phyloP scores from a whole-genome alignment of 2,888 invertebrate genomes.

The Yponomeuta evonymella region DNA sequence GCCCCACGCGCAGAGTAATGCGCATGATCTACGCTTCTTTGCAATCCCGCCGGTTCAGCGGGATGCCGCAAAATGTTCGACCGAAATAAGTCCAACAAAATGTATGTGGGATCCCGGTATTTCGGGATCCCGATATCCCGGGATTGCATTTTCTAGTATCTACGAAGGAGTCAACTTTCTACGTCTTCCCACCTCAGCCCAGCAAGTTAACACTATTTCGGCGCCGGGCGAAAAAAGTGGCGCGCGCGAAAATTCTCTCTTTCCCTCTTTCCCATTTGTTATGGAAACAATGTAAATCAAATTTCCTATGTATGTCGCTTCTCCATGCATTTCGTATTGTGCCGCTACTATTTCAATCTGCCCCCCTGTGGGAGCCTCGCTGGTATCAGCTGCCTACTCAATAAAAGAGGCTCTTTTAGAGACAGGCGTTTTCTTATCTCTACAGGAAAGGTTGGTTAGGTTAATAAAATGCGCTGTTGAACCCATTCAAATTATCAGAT shows the following conservation, averaged over 20 bases:
- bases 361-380: constrained; percentile 11
- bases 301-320: constrained; percentile 30
- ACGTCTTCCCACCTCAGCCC: not conserved
- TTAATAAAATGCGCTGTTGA: too few relatives aligned
- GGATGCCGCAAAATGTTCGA: too few relatives aligned
- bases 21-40: too few relatives aligned
- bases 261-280: constrained; percentile 16
- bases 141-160: too few relatives aligned
- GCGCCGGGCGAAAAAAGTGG: not conserved
- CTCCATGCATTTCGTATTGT: constrained; percentile 28
- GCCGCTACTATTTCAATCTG: constrained; percentile 31
- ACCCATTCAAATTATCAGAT: too few relatives aligned
- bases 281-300: constrained; percentile 35
- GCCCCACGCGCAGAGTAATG: too few relatives aligned
- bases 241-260: not conserved
- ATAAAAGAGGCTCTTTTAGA: not conserved
- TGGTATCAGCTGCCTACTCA: constrained; percentile 1
- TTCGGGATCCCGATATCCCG: too few relatives aligned
- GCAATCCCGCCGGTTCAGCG: too few relatives aligned
- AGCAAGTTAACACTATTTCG: not conserved
- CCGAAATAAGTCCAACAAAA: too few relatives aligned
- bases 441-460: not conserved
- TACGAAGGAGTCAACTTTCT: not conserved
- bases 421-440: not conserved
- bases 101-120: too few relatives aligned